Percentiles rank a stretch among this genome's conserved stretches.
Conservation (phyloP, 2,888 invertebrate species). For the Drosophila meridiana region DNA sequence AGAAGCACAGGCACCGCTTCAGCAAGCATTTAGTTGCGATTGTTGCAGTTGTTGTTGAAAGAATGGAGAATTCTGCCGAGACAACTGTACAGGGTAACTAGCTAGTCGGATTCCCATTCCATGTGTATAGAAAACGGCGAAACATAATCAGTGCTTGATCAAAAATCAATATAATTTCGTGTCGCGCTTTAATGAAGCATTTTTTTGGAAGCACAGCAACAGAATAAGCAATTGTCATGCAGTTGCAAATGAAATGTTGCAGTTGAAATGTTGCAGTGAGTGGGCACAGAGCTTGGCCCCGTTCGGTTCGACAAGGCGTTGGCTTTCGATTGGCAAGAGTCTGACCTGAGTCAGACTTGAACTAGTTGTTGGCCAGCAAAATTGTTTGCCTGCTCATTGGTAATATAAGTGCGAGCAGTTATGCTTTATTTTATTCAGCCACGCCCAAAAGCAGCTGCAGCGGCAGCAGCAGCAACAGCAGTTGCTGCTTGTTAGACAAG, state of each 20-base stretch:
- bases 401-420: constrained; percentile 55
- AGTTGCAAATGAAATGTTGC: constrained; percentile 26
- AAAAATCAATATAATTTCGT: constrained; percentile 65
- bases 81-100: not conserved
- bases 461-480: constrained; percentile 27
- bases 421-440: constrained; percentile 34
- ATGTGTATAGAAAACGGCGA: not conserved
- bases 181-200: constrained; percentile 69
- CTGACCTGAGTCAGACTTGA: constrained; percentile 18
- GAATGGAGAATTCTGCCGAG: too few relatives aligned
- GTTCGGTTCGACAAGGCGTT: constrained; percentile 45
- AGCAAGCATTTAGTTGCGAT: not conserved
- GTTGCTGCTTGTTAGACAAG: constrained; percentile 71
- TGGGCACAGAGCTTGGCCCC: constrained; percentile 41
- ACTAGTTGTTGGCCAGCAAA: constrained; percentile 40
- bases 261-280: constrained; percentile 23
- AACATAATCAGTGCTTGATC: constrained; percentile 13
- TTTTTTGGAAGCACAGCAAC: constrained; percentile 47
- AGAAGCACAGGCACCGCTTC: too few relatives aligned
- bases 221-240: constrained; percentile 65
- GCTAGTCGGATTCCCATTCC: not conserved
- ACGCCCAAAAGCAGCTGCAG: constrained; percentile 70
- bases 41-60: not conserved
- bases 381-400: constrained; percentile 47
- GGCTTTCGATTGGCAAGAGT: constrained; percentile 21